Conservation (phyloP, 2,797 vertebrate genomes). For the Chrosomus eos region DNA sequence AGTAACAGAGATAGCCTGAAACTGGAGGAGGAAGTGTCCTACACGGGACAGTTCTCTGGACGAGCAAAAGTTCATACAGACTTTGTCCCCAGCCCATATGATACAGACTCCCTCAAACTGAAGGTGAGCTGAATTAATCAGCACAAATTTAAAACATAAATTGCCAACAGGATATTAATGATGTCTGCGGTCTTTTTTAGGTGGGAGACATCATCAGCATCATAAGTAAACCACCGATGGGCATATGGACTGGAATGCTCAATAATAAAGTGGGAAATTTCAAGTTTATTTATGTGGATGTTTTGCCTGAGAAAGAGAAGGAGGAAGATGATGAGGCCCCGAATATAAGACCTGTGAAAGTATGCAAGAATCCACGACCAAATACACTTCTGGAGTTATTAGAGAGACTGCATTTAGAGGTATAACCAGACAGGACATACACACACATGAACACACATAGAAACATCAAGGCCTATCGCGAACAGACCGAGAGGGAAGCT, state of each 20-base stretch:
- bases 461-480: too few relatives aligned
- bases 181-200: constrained; percentile 68
- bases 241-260: constrained; percentile 96
- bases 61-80: constrained; percentile 93
- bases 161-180: neutral
- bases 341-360: constrained; percentile 79
- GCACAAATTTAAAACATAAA: neutral
- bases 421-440: constrained; percentile 63
- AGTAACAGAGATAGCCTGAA: constrained; percentile 88
- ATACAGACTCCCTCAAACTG: constrained; percentile 95
- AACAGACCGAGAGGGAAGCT: too few relatives aligned
- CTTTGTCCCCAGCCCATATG: constrained; percentile 96
- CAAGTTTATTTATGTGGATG: constrained; percentile 96
- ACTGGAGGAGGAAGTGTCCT: constrained; percentile 86
- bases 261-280: constrained; percentile 96
- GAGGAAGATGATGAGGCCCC: constrained; percentile 74
- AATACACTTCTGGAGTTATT: constrained; percentile 90
- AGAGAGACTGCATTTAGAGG: constrained; percentile 88
- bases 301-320: constrained; percentile 82
- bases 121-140: constrained; percentile 77
- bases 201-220: constrained; percentile 94
- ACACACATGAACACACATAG: neutral
- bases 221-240: constrained; percentile 97
- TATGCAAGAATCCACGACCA: constrained; percentile 80
- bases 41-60: constrained; percentile 90